A percentile compares a stretch with the other conserved stretches of the same genome.
These are phyloP conservation scores for Nycticryphes semicollaris DNA, from an alignment of 2,113 vertebrate genomes.

Conservation along the genomic window DNA sequence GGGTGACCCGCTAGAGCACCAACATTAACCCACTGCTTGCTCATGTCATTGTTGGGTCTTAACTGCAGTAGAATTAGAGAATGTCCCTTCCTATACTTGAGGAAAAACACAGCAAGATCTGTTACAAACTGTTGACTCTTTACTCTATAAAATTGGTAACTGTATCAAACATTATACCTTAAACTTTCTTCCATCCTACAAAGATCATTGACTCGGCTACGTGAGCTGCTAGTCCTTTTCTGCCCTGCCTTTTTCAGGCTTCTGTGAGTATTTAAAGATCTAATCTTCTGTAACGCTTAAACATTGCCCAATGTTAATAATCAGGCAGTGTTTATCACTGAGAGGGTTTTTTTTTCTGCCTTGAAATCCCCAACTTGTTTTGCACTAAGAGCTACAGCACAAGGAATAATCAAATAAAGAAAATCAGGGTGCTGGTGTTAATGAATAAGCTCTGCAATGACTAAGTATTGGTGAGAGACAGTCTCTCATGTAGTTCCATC, in stretches of 20 bases:
- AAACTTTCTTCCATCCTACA: neutral
- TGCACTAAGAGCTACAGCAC: neutral
- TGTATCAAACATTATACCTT: neutral
- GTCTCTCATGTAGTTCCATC: neutral
- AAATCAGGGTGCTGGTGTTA: neutral
- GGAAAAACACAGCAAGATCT: neutral
- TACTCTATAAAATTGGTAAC: neutral
- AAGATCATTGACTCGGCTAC: neutral
- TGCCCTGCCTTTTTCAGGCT: conserved; percentile 5
- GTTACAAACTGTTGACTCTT: neutral
- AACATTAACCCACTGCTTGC: neutral
- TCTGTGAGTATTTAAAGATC: conserved; percentile 47
- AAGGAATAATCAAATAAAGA: neutral
- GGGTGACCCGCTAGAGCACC: neutral
- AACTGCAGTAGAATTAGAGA: neutral
- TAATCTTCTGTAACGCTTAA: conserved; percentile 17
- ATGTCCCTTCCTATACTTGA: neutral
- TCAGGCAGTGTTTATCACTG: neutral
- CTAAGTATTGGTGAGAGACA: neutral
- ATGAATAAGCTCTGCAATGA: neutral
- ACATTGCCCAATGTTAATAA: neutral
- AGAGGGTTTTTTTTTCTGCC: neutral
- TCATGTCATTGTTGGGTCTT: neutral
- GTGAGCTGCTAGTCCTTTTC: neutral
- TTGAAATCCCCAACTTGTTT: conserved; percentile 5